phyloP scores from a whole-genome alignment of 2,113 vertebrate genomes.

The Sinocyclocheilus anshuiensis region DNA sequence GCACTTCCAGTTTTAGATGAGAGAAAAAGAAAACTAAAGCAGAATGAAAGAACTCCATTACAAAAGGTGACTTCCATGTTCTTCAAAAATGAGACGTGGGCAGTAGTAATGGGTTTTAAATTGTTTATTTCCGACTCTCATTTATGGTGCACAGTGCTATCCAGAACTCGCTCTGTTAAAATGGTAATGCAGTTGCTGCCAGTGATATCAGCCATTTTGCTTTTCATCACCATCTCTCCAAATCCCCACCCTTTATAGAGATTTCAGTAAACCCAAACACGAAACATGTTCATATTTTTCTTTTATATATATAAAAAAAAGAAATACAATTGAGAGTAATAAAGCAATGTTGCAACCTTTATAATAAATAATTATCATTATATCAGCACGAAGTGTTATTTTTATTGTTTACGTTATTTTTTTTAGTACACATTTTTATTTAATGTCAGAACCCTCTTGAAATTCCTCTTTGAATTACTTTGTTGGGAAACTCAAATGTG shows the following conservation, averaged over 20 bases:
- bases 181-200: not conserved
- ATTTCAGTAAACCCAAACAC: not conserved
- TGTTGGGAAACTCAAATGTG: not conserved
- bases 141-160: not conserved
- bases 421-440: not conserved
- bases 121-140: not conserved
- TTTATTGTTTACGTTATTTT: not conserved
- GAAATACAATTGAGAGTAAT: not conserved
- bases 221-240: not conserved
- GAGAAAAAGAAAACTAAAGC: not conserved
- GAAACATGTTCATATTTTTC: not conserved
- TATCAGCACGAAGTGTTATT: not conserved
- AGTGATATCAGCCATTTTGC: not conserved
- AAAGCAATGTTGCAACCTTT: not conserved
- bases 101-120: slow-evolving; percentile 6
- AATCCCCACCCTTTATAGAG: not conserved
- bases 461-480: not conserved
- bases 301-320: no score
- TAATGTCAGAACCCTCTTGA: not conserved
- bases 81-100: not conserved
- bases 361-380: not conserved
- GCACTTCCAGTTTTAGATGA: not conserved
- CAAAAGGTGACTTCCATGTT: not conserved
- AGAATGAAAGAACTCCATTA: not conserved
- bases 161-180: not conserved